phyloP scores from a whole-genome alignment of 2,888 invertebrate species.

The Uropetala carovei region DNA sequence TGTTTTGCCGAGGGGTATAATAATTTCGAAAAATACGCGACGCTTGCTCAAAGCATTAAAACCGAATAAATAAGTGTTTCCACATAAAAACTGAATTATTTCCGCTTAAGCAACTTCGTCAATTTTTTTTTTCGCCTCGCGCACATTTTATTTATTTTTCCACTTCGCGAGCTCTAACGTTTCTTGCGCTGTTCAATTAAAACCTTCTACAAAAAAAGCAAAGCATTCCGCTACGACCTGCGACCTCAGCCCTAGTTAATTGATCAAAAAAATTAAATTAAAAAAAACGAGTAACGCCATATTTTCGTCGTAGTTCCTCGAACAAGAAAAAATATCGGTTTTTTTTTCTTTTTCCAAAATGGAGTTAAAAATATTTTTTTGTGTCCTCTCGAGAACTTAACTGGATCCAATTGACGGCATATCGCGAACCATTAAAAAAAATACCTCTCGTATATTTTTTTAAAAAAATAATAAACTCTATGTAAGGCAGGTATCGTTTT shows the following conservation, averaged over 20 bases:
- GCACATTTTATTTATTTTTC: conserved; percentile 15
- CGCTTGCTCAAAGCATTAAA: neutral
- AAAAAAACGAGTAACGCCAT: neutral
- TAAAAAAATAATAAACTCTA: neutral
- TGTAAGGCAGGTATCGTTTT: conserved; percentile 1
- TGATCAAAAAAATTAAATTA: conserved; percentile 37
- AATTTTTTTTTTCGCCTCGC: conserved; percentile 4
- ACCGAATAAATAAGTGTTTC: neutral
- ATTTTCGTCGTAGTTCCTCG: neutral
- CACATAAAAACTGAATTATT: neutral
- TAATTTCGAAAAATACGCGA: neutral
- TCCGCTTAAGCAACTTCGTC: conserved; percentile 31
- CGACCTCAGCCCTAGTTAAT: conserved; percentile 47
- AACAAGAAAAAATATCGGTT: neutral
- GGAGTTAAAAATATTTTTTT: neutral
- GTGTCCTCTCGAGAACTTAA: neutral
- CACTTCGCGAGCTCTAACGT: conserved; percentile 3
- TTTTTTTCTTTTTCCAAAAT: neutral
- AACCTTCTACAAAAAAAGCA: neutral
- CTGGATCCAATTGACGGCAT: conserved; percentile 11
- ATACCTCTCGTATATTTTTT: neutral
- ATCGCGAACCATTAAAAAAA: neutral
- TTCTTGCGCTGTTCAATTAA: conserved; percentile 42
- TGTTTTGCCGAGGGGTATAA: neutral
- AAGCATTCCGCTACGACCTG: neutral